phyloP scores from a whole-genome alignment of 2,113 vertebrate species.

The Mus pahari region DNA sequence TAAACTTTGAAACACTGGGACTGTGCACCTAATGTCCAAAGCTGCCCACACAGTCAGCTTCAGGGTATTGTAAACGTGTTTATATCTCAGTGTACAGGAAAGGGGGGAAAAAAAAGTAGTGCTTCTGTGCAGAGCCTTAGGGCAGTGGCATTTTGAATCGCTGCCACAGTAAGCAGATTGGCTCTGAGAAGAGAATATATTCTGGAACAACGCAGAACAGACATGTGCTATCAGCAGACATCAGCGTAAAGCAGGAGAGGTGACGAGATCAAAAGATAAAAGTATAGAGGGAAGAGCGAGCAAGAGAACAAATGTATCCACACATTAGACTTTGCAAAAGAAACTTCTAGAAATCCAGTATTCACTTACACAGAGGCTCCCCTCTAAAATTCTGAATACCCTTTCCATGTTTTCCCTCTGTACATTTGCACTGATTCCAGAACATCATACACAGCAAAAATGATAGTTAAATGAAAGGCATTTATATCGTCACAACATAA shows the following conservation, averaged over 20 bases:
- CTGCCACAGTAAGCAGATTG: constrained; percentile 81
- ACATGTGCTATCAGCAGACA: constrained; percentile 83
- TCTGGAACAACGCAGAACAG: constrained; percentile 84
- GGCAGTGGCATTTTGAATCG: constrained; percentile 85
- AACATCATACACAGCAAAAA: constrained; percentile 41
- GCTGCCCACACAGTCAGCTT: constrained; percentile 58
- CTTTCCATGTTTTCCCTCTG: constrained; percentile 19
- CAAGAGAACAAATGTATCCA: constrained; percentile 50
- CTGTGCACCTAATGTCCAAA: constrained; percentile 74
- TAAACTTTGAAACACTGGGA: constrained; percentile 62
- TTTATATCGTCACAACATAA: constrained; percentile 64
- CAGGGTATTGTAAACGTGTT: constrained; percentile 79
- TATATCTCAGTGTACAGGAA: constrained; percentile 75
- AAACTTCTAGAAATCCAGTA: constrained; percentile 17
- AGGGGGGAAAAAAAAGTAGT: constrained; percentile 52
- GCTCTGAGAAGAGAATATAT: constrained; percentile 77
- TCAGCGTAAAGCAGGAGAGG: constrained; percentile 80
- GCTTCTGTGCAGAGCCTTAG: constrained; percentile 82
- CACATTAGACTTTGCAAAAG: constrained; percentile 63
- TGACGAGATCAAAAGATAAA: constrained; percentile 81
- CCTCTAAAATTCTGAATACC: constrained; percentile 64
- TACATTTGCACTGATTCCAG: constrained; percentile 28
- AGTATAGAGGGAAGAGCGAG: constrained; percentile 58
- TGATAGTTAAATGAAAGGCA: background rate
- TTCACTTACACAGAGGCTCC: constrained; percentile 25